Evolutionary conservation across 2,888 invertebrate species (phyloP).

Genomic region (Tholera decimalis): DNA sequence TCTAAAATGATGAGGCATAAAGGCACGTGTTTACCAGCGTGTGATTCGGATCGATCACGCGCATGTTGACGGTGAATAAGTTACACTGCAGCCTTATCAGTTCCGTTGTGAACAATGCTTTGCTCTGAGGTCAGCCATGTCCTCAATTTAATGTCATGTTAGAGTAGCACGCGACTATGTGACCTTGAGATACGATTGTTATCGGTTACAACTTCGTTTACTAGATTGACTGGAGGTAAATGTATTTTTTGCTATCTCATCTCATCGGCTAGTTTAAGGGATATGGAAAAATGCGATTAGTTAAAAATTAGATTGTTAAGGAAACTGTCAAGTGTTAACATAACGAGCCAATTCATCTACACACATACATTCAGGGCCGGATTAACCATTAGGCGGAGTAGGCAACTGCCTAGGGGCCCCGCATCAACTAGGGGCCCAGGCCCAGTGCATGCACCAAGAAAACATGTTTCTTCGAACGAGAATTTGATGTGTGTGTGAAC

Average conservation of each 20-base stretch:
- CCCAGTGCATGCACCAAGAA: too few relatives aligned
- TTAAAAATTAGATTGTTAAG: background rate
- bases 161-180: constrained; percentile 47
- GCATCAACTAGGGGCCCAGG: too few relatives aligned
- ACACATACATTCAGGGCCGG: background rate
- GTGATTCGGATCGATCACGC: constrained; percentile 57
- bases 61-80: constrained; percentile 42
- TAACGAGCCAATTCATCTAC: background rate
- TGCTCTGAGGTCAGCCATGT: constrained; percentile 52
- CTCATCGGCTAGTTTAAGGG: constrained; percentile 2
- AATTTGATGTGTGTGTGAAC: too few relatives aligned
- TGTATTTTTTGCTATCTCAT: constrained; percentile 12
- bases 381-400: too few relatives aligned
- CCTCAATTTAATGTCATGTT: constrained; percentile 43
- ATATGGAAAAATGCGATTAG: constrained; percentile 7
- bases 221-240: constrained; percentile 23
- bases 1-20: constrained; percentile 1
- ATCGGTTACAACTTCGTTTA: constrained; percentile 47
- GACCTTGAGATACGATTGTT: constrained; percentile 42
- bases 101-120: constrained; percentile 48
- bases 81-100: constrained; percentile 48
- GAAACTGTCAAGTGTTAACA: constrained; percentile 3
- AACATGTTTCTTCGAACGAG: too few relatives aligned
- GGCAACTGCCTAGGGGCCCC: too few relatives aligned
- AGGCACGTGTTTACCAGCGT: constrained; percentile 54